Percentiles rank a stretch among this genome's conserved stretches.
Evolutionary conservation across 2,797 vertebrate species (phyloP).

Genomic region (Adrianichthys oophorus): DNA sequence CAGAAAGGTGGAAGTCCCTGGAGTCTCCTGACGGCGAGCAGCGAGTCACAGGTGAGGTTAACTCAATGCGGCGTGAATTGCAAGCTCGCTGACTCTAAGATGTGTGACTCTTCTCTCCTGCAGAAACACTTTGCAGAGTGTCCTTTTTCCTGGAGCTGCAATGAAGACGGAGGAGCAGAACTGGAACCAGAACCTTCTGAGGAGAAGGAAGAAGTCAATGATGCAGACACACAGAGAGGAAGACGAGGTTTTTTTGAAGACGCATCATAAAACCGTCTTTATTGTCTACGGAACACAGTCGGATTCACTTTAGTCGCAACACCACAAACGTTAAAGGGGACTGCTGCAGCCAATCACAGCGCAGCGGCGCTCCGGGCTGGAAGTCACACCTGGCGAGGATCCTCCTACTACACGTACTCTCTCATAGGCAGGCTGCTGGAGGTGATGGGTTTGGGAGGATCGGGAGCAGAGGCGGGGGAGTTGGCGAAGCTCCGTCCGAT

Average conservation of each 20-base stretch:
- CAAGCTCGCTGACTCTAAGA: neutral
- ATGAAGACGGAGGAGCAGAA: constrained; percentile 29
- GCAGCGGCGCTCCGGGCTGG: no score
- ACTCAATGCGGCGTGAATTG: neutral
- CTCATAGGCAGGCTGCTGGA: constrained; percentile 73
- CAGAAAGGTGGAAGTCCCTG: constrained; percentile 78
- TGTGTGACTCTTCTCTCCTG: constrained; percentile 30
- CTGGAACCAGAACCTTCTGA: neutral
- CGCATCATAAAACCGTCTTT: neutral
- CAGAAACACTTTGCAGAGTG: constrained; percentile 74
- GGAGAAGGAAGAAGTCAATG: neutral
- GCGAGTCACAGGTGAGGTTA: constrained; percentile 40
- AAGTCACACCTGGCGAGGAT: neutral
- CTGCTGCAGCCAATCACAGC: neutral
- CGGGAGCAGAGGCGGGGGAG: constrained; percentile 58
- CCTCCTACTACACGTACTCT: constrained; percentile 76
- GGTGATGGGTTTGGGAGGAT: constrained; percentile 73
- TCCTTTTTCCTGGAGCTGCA: constrained; percentile 70
- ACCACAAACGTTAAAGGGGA: neutral
- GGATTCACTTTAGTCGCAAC: neutral
- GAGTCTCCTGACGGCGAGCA: constrained; percentile 55
- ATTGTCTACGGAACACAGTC: neutral
- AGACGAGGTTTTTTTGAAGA: neutral
- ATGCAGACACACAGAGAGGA: neutral
- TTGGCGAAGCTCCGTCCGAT: constrained; percentile 75